Percentiles rank a stretch among this genome's conserved stretches.
These are phyloP conservation scores for Harpalus rufipes DNA, from an alignment of 2,888 invertebrate genomes.

Conservation along the genomic window DNA sequence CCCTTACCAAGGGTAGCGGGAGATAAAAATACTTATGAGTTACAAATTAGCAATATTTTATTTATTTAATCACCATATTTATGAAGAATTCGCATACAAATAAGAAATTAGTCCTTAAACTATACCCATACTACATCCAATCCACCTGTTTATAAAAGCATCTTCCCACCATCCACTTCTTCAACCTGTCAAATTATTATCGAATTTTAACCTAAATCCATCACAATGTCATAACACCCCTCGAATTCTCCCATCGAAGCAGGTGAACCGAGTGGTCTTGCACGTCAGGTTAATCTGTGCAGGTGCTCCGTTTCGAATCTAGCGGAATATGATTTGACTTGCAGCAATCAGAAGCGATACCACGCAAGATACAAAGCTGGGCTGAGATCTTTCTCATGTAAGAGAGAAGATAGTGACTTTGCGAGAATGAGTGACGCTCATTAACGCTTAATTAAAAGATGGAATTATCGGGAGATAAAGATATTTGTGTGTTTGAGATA, in stretches of 20 bases:
- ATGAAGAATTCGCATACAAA: conserved; percentile 27
- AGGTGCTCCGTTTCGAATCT: conserved; percentile 12
- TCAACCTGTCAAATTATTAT: conserved; percentile 21
- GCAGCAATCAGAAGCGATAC: conserved; percentile 16
- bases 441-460: conserved; percentile 54
- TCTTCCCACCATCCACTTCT: not conserved
- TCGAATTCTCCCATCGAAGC: conserved; percentile 10
- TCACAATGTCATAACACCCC: conserved; percentile 4
- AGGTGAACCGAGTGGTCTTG: conserved; percentile 14
- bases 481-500: conserved; percentile 35
- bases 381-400: conserved; percentile 46
- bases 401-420: conserved; percentile 24
- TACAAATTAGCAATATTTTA: not conserved
- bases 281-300: conserved; percentile 6
- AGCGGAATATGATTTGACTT: conserved; percentile 31
- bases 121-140: not conserved
- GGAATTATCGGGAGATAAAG: conserved; percentile 36
- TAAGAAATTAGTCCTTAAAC: not conserved
- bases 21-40: not conserved
- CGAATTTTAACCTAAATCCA: conserved; percentile 22
- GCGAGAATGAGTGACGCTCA: conserved; percentile 30
- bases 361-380: not conserved
- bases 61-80: conserved; percentile 3
- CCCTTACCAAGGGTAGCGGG: no score
- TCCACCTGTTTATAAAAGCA: not conserved